These are phyloP conservation scores for Rhorus exstirpatorius DNA, from an alignment of 2,888 invertebrate species.

Conservation along the genomic window DNA sequence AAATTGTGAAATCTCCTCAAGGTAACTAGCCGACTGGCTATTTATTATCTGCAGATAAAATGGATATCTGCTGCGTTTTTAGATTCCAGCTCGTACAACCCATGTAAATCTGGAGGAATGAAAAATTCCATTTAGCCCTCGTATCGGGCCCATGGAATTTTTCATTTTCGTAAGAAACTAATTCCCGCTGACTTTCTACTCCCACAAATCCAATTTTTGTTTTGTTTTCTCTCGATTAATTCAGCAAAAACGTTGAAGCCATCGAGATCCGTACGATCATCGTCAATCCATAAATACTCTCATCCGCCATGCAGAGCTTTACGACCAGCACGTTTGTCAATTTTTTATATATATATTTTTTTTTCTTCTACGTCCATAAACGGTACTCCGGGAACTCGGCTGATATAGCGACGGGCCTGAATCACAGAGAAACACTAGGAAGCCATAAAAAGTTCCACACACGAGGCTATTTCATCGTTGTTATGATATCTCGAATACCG, in stretches of 20 bases:
- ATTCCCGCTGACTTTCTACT: not conserved
- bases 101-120: not conserved
- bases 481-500: slow-evolving; percentile 45
- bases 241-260: not conserved
- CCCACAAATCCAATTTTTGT: not conserved
- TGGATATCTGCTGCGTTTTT: not conserved
- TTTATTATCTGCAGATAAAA: slow-evolving; percentile 15
- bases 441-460: slow-evolving; percentile 50
- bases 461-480: not conserved
- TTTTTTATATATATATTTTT: not conserved
- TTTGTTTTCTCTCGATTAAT: not conserved
- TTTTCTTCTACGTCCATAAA: slow-evolving; percentile 47
- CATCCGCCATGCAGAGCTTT: too few species aligned
- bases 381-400: slow-evolving; percentile 24
- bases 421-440: slow-evolving; percentile 30
- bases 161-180: not conserved
- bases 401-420: slow-evolving; percentile 25
- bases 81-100: not conserved
- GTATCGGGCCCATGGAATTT: not conserved
- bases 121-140: not conserved
- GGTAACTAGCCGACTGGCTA: slow-evolving; percentile 31
- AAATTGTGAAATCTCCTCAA: not conserved
- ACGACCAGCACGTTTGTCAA: not conserved
- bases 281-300: not conserved
- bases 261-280: not conserved